Evolutionary conservation across 1,140 invertebrate genomes (phyloP).

Genomic region (Drosophila sp.): DNA sequence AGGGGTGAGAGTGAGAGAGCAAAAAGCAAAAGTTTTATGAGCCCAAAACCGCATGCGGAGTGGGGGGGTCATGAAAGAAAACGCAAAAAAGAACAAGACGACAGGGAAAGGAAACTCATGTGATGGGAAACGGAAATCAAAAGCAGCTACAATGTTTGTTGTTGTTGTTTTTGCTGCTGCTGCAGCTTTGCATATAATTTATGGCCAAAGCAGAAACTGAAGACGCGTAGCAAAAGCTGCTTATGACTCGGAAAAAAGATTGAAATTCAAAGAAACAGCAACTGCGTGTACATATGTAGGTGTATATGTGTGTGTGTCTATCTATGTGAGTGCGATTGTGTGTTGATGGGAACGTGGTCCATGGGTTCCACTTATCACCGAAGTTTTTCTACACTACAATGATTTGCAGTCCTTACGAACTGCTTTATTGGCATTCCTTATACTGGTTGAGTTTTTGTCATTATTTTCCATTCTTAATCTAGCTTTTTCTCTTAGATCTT

Average conservation of each 20-base stretch:
- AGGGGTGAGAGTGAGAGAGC: constrained; percentile 24
- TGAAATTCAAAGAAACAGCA: constrained; percentile 39
- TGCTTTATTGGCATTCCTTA: too few relatives aligned
- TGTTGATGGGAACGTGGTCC: constrained; percentile 1
- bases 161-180: constrained; percentile 28
- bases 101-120: constrained; percentile 63
- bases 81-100: constrained; percentile 48
- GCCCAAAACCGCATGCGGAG: constrained; percentile 53
- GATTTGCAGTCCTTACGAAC: too few relatives aligned
- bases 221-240: constrained; percentile 68
- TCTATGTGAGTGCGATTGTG: constrained; percentile 15
- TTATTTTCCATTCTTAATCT: too few relatives aligned
- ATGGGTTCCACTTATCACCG: neutral
- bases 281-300: neutral
- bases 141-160: constrained; percentile 70
- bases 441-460: too few relatives aligned
- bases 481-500: too few relatives aligned
- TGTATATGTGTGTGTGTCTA: constrained; percentile 23
- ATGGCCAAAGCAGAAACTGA: constrained; percentile 46
- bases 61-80: constrained; percentile 44
- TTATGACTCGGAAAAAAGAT: constrained; percentile 66
- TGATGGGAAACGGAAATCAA: constrained; percentile 82
- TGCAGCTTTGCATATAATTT: constrained; percentile 79
- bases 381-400: neutral
- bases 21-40: constrained; percentile 71